These are phyloP conservation scores for Geopemphigus sp. DNA, from an alignment of 1,140 invertebrate species.

Conservation along the genomic window DNA sequence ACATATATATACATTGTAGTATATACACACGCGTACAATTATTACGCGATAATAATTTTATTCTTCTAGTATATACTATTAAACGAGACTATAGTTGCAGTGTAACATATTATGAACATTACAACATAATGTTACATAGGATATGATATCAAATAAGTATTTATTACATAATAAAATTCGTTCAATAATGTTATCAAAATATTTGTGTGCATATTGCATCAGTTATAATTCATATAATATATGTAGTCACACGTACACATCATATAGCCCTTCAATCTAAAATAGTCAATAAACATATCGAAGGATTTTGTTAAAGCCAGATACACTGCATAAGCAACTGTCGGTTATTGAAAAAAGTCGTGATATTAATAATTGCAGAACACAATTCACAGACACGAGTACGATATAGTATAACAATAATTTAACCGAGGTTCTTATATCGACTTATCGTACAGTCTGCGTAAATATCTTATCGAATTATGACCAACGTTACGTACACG, in stretches of 20 bases:
- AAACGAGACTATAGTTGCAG: too few relatives aligned
- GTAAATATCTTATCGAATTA: conserved; percentile 17
- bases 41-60: too few relatives aligned
- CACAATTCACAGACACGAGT: not conserved
- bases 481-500: not conserved
- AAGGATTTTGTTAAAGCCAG: not conserved
- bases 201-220: not conserved
- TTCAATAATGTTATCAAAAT: not conserved
- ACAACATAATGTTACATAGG: too few relatives aligned
- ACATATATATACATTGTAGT: too few relatives aligned
- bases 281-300: not conserved
- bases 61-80: too few relatives aligned
- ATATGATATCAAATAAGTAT: too few relatives aligned
- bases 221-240: not conserved
- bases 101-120: too few relatives aligned
- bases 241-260: too few relatives aligned
- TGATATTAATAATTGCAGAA: not conserved
- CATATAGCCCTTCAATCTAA: not conserved
- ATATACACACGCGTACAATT: too few relatives aligned
- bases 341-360: not conserved
- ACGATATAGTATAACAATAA: not conserved
- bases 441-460: not conserved
- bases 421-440: not conserved
- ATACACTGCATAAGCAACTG: not conserved
- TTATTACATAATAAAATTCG: too few relatives aligned